phyloP scores from a whole-genome alignment of 2,113 vertebrate species.

The Psephotus haematonotus region DNA sequence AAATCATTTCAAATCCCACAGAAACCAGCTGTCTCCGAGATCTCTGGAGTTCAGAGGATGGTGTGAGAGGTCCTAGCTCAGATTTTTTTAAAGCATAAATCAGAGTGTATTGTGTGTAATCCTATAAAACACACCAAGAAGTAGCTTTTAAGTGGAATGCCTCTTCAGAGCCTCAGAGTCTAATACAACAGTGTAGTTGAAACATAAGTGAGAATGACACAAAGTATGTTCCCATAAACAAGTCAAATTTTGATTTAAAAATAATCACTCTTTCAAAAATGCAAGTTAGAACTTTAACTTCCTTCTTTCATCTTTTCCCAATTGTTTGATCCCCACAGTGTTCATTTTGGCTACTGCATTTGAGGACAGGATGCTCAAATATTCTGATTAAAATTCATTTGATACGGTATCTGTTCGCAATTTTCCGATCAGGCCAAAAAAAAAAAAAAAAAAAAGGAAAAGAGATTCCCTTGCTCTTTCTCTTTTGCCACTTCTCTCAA shows the following conservation, averaged over 20 bases:
- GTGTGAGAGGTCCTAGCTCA: background rate
- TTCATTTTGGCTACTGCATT: background rate
- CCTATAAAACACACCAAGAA: background rate
- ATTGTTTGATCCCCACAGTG: background rate
- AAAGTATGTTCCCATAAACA: background rate
- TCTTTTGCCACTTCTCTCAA: background rate
- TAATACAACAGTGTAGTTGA: background rate
- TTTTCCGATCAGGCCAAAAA: background rate
- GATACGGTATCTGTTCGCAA: background rate
- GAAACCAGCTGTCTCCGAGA: background rate
- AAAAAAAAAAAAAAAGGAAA: fast-evolving
- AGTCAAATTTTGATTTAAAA: background rate
- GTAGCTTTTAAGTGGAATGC: background rate
- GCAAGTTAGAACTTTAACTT: background rate
- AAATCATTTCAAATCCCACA: background rate
- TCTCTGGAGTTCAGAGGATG: background rate
- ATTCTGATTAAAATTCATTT: background rate
- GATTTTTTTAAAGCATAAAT: background rate
- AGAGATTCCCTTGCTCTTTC: background rate
- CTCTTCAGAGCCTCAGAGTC: background rate
- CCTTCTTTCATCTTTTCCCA: background rate
- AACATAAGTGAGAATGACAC: background rate
- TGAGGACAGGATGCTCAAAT: background rate
- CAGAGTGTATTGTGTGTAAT: background rate
- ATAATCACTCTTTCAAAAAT: background rate